Evolutionary conservation across 2,113 vertebrate species (phyloP).

Genomic region (Myotis yumanensis): DNA sequence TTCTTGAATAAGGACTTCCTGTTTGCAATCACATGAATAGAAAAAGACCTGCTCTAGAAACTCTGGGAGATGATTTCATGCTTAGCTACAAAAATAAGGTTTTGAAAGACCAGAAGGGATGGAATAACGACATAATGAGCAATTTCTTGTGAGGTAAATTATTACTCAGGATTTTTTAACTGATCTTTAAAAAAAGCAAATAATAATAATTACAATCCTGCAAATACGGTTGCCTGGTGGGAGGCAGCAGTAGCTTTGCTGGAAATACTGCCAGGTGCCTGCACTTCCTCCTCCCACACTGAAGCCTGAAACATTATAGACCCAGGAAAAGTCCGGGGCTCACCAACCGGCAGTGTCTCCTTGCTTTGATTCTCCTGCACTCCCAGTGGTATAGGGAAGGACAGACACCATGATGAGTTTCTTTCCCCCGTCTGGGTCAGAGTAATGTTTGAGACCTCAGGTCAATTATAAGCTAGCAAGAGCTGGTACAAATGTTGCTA

Average conservation of each 20-base stretch:
- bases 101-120: conserved; percentile 70
- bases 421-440: not conserved
- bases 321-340: not conserved
- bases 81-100: conserved; percentile 73
- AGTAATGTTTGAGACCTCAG: not conserved
- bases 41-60: conserved; percentile 72
- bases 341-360: not conserved
- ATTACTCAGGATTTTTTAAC: conserved; percentile 79
- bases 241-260: conserved; percentile 19
- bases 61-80: conserved; percentile 81
- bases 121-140: conserved; percentile 77
- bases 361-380: not conserved
- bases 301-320: not conserved
- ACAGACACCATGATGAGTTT: too few relatives aligned
- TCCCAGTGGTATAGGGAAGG: not conserved
- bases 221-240: conserved; percentile 38
- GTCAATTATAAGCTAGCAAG: not conserved
- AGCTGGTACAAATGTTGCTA: not conserved
- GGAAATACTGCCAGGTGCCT: not conserved
- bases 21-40: conserved; percentile 80
- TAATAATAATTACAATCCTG: conserved; percentile 58
- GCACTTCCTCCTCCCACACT: not conserved
- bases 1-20: conserved; percentile 82
- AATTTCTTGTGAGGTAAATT: conserved; percentile 80
- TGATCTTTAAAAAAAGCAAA: conserved; percentile 66